phyloP scores from a whole-genome alignment of 2,888 invertebrate genomes.

The Lobophora halterata region DNA sequence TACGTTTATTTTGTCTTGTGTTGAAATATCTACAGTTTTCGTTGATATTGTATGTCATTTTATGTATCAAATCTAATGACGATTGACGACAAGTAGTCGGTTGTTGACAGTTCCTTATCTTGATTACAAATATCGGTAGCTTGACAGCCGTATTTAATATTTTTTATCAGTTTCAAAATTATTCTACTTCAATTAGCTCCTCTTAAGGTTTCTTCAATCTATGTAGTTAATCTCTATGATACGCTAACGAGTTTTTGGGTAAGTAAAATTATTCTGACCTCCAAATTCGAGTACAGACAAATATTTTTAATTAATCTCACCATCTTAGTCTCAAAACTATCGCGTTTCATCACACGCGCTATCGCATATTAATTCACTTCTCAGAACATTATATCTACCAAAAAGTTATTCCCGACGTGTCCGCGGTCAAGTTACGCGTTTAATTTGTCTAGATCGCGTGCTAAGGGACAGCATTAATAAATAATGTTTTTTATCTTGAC shows the following conservation, averaged over 20 bases:
- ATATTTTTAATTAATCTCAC: constrained; percentile 38
- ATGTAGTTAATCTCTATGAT: too few species aligned
- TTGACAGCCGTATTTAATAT: constrained; percentile 6
- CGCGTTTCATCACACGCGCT: constrained; percentile 37
- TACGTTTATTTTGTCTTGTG: constrained; percentile 15
- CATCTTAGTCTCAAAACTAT: constrained; percentile 29
- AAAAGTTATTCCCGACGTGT: constrained; percentile 49
- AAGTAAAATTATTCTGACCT: constrained; percentile 10
- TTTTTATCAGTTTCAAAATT: background rate
- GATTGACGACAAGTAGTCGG: constrained; percentile 11
- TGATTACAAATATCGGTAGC: constrained; percentile 4
- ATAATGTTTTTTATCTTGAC: constrained; percentile 74
- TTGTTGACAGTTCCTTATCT: constrained; percentile 11
- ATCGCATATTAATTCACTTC: constrained; percentile 43
- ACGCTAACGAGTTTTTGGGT: too few species aligned
- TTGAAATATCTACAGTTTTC: too few species aligned
- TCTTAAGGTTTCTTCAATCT: background rate
- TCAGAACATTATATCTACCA: constrained; percentile 51
- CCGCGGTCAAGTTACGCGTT: constrained; percentile 71
- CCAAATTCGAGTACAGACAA: constrained; percentile 24
- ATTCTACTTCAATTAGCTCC: background rate
- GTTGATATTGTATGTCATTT: background rate
- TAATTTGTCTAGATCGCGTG: constrained; percentile 78
- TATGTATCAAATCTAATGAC: constrained; percentile 5
- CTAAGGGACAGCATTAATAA: constrained; percentile 65